phyloP scores from a whole-genome alignment of 2,797 vertebrate genomes.

The Chelmon rostratus region DNA sequence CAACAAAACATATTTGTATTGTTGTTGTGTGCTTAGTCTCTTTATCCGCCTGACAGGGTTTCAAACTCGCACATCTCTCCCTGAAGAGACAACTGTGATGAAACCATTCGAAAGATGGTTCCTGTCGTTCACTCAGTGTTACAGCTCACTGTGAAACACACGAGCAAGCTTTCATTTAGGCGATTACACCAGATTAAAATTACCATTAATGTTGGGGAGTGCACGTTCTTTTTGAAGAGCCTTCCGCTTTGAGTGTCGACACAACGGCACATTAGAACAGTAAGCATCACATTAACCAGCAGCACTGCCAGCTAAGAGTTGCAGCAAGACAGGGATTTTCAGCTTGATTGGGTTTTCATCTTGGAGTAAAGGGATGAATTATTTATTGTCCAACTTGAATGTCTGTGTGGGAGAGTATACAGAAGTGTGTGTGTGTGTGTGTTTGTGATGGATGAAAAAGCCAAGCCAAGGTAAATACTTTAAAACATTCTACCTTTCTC shows the following conservation, averaged over 20 bases:
- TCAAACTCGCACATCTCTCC: conserved; percentile 69
- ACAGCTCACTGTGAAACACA: conserved; percentile 59
- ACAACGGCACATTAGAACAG: conserved; percentile 84
- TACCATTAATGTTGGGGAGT: conserved; percentile 67
- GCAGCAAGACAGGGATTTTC: conserved; percentile 90
- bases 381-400: conserved; percentile 86
- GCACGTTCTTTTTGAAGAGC: conserved; percentile 77
- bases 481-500: conserved; percentile 84
- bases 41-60: conserved; percentile 82
- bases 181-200: conserved; percentile 81
- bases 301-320: conserved; percentile 90
- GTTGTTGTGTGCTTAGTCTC: conserved; percentile 77
- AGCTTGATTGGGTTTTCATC: conserved; percentile 94
- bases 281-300: conserved; percentile 89
- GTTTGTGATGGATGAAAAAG: conserved; percentile 70
- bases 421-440: conserved; percentile 15
- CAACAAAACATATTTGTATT: conserved; percentile 72
- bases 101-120: conserved; percentile 80
- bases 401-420: conserved; percentile 58
- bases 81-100: conserved; percentile 72
- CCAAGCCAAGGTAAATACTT: conserved; percentile 81
- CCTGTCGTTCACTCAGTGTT: conserved; percentile 54
- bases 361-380: conserved; percentile 90
- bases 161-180: conserved; percentile 74
- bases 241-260: conserved; percentile 82